Evolutionary conservation across 1,140 invertebrate species (phyloP), one percentile per base, ranked within the genome.

Genomic region (Drosophila nebulosa): DNA sequence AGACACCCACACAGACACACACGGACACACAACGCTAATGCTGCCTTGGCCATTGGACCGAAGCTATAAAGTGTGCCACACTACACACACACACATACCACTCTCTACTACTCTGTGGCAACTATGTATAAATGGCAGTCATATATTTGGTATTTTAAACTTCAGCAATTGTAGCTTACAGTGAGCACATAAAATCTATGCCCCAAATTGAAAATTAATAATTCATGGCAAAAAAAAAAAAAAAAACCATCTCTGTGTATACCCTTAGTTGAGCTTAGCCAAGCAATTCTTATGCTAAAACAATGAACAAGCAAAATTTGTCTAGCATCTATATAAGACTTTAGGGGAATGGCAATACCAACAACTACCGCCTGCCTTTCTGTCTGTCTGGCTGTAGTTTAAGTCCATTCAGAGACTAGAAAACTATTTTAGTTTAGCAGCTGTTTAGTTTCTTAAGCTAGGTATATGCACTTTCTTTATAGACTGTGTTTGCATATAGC

Each of bases 121-220:
- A 32, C 30, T 32, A 32, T 32, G 30, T 32, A 32, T 18, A 46
- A 46, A 46, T 46, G 39, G 16, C 21, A 21, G 32, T 27, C 57
- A 69, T 39, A 42, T 22, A 71, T 61, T 61, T 46, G 26, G 55
- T 62, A 61, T 42, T 68, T 59, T 51, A 68, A 52, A 53, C 65
- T 52, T 12, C 36, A 21, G 50, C 69, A 71, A 62, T 71, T 71
- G 56, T 26, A 42, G 6, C 0, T 18, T 16, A 66, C 65, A 69
- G 39, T 69, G 64, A 27, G 12, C 22, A 12, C 26, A 12, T 24
- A 26, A 66, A 65, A 36, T 46, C 64, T 46, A 21, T 46, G 46
- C 12, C 42, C 42, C 24, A 12, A 32, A n/a, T n/a, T n/a, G 16
- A 64, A 30, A 46, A 46, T 46, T 46, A 46, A 46, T 46, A 46